Base-by-base conservation (phyloP, 2,888 invertebrate species). In the Peribatodes rhomboidaria region DNA sequence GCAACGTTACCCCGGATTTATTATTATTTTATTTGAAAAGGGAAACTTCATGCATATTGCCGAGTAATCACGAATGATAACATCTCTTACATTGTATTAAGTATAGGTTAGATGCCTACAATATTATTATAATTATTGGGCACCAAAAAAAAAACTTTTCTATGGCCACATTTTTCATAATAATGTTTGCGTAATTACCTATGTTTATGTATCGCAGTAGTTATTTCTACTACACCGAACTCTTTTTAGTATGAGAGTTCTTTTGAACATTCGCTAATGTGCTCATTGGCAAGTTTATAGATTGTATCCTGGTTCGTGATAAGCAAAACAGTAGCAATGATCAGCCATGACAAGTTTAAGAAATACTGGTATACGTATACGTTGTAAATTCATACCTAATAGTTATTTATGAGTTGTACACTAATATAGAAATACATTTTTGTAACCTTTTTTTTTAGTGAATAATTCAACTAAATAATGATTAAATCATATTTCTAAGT, bases 1-100 rank as follows among this genome's bases (percentile, higher is more conserved):
- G 59, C 53, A 52, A 50, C 44, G 55, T 55, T 31, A 16, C 56
- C 33, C 50, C 55, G 46, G 65, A 56, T 65, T 56, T 60, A 59
- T 46, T 50, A 47, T 52, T 37, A 59, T 50, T 64, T 59, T 57
- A 58, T 57, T 57, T 49, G 37, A 11, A 49, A 55, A 58, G 42
- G 31, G 20, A 55, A 64, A 47, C 53, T 57, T 42, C 42, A 27
- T 52, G 31, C 39, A 47, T 55, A 41, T 39, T 41, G 20, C 50
- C 35, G 22, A 52, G 52, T 41, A 42, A 42, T 59, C 50, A 52
- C 18, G 18, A 27, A 22, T 37, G 46, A 47, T 57, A 47, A 11
- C n/a, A 22, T 46, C 35, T 37, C 18, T n/a, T 3, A 50, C 11
- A 35, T 35, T n/a, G 20, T 50, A 50, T n/a, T n/a, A n/a, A n/a